A percentile compares a stretch with the other conserved stretches of the same genome.
phyloP scores from a whole-genome alignment of 2,888 invertebrate genomes.

The Coleophora deauratella region DNA sequence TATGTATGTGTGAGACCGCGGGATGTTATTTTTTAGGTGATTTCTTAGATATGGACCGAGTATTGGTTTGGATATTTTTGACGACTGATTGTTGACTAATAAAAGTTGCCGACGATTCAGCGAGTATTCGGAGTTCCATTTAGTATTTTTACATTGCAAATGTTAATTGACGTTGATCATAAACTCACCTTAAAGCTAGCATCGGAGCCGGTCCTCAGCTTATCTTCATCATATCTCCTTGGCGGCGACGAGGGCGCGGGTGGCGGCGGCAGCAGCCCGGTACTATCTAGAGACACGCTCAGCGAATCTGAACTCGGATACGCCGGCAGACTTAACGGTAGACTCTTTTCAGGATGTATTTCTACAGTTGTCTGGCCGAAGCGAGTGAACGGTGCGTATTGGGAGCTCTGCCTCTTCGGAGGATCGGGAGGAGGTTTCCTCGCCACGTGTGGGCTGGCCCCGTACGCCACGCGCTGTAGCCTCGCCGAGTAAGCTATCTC shows the following conservation, averaged over 20 bases:
- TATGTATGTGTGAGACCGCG: too few species aligned
- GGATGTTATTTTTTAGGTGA: too few species aligned
- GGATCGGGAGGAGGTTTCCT: constrained; percentile 88
- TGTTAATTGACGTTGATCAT: neutral
- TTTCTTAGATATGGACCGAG: too few species aligned
- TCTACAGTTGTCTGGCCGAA: constrained; percentile 77
- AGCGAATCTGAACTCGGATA: constrained; percentile 79
- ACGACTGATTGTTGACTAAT: too few species aligned
- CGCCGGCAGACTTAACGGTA: constrained; percentile 76
- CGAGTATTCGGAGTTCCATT: too few species aligned
- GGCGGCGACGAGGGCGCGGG: constrained; percentile 80
- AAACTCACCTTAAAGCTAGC: constrained; percentile 84
- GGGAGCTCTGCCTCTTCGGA: constrained; percentile 80
- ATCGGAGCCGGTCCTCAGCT: constrained; percentile 81
- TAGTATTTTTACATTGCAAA: too few species aligned
- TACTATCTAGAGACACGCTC: constrained; percentile 77
- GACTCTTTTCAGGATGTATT: constrained; percentile 72
- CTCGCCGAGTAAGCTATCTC: constrained; percentile 65
- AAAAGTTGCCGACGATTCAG: too few species aligned
- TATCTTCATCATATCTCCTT: constrained; percentile 55
- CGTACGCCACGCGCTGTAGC: constrained; percentile 70
- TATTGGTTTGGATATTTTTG: too few species aligned
- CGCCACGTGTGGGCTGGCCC: constrained; percentile 81
- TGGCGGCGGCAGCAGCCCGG: constrained; percentile 77
- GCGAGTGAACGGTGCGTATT: constrained; percentile 64